These are phyloP conservation scores for Vombatus ursinus DNA, from an alignment of 2,113 vertebrate genomes.

Conservation along the genomic window DNA sequence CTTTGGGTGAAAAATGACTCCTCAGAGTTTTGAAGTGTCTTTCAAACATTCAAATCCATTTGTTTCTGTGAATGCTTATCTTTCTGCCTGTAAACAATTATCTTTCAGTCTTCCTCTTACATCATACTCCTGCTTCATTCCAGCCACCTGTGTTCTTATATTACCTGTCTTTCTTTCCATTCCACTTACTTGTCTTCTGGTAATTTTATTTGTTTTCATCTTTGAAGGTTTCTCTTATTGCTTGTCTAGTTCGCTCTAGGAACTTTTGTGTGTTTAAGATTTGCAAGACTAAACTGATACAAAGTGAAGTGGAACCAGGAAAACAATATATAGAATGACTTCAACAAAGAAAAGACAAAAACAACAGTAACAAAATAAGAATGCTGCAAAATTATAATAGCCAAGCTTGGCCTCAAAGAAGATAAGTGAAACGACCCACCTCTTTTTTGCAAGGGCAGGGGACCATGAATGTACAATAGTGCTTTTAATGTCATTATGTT, in stretches of 20 bases:
- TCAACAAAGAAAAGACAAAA: background rate
- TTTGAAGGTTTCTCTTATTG: slow-evolving; percentile 27
- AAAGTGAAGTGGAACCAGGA: background rate
- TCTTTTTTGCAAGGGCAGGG: background rate
- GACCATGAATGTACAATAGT: background rate
- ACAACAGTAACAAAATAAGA: background rate
- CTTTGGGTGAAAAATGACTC: slow-evolving; percentile 12
- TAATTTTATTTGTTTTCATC: slow-evolving; percentile 2
- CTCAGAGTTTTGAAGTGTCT: background rate
- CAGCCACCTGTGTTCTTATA: background rate
- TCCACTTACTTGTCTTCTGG: slow-evolving; percentile 7
- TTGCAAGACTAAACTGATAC: background rate
- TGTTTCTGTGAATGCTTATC: slow-evolving; percentile 48
- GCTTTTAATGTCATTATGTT: background rate
- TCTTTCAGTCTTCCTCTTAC: background rate
- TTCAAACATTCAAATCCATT: background rate
- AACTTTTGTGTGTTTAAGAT: background rate
- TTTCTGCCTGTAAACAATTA: slow-evolving; percentile 46
- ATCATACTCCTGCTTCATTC: background rate
- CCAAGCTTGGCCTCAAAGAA: background rate
- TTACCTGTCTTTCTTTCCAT: background rate
- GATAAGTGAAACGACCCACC: background rate
- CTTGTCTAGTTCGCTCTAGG: background rate
- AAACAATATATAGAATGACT: background rate
- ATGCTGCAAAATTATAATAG: background rate